Percentiles rank a stretch among this genome's conserved stretches.
These are phyloP conservation scores for Cynopterus sphinx DNA, from an alignment of 2,797 vertebrate species.

Conservation along the genomic window DNA sequence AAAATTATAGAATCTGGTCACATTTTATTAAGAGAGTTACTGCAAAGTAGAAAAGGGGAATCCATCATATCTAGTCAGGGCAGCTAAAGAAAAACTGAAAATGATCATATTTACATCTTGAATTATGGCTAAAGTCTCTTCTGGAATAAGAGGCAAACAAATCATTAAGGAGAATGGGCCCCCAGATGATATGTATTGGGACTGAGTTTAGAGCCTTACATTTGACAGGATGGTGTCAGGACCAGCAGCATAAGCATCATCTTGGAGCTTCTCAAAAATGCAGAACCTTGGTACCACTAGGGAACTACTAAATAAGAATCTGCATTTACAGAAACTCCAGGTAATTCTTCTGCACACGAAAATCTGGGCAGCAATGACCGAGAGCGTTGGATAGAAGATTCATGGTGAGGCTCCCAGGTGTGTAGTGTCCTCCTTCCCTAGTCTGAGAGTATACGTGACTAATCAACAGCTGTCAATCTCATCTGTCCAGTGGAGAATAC, in stretches of 20 bases:
- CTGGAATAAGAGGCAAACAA: not conserved
- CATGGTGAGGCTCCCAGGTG: not conserved
- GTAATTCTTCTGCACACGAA: not conserved
- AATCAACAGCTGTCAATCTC: not conserved
- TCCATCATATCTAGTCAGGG: not conserved
- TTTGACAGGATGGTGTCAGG: not conserved
- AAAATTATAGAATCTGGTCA: not conserved
- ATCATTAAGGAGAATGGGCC: not conserved
- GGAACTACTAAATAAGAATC: not conserved
- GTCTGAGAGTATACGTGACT: not conserved
- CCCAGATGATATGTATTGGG: not conserved
- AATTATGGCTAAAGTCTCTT: not conserved
- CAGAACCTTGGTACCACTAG: not conserved
- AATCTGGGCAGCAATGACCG: not conserved
- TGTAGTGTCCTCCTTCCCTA: not conserved
- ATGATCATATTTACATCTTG: not conserved
- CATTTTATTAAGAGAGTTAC: not conserved
- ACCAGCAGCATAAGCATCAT: not conserved
- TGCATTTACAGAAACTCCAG: not conserved
- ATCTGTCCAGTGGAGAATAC: not conserved
- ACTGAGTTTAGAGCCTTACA: not conserved
- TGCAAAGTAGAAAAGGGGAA: not conserved
- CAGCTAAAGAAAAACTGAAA: not conserved
- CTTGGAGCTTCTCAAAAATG: not conserved
- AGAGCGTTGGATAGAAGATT: not conserved